Evolutionary conservation across 92 coral and sea anemone genomes (phyloP).

Genomic region (Parazoanthus atlanticus): DNA sequence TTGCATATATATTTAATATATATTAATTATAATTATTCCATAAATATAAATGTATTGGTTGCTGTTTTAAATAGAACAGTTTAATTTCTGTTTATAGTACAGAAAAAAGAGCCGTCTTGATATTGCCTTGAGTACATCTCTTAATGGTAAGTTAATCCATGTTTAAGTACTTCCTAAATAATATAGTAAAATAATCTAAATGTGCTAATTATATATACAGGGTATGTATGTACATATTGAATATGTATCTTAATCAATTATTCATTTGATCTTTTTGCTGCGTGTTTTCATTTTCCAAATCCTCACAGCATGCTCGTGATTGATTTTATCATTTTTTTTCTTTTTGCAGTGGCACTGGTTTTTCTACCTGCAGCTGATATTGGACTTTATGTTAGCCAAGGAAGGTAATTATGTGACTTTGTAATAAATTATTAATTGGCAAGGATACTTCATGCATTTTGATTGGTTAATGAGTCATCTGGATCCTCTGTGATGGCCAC

Average conservation of each 20-base stretch:
- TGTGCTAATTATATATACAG: too few relatives aligned
- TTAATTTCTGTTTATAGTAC: slow-evolving; percentile 20
- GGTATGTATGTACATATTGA: too few relatives aligned
- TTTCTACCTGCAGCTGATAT: slow-evolving; percentile 61
- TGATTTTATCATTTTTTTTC: neutral
- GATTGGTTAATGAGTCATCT: too few relatives aligned
- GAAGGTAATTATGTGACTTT: slow-evolving; percentile 22
- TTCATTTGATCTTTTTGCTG: neutral
- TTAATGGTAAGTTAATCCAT: slow-evolving; percentile 41
- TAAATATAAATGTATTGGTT: neutral
- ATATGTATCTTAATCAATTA: neutral
- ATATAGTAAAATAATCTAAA: too few relatives aligned
- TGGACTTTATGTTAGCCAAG: slow-evolving; percentile 61
- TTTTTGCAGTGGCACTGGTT: slow-evolving; percentile 55
- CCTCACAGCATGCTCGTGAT: too few relatives aligned
- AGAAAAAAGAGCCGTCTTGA: slow-evolving; percentile 56
- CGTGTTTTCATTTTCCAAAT: neutral
- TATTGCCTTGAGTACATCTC: slow-evolving; percentile 55
- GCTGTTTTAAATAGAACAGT: neutral
- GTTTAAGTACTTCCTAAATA: neutral
- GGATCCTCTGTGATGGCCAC: too few relatives aligned
- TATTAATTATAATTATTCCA: too few relatives aligned
- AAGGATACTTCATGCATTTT: too few relatives aligned
- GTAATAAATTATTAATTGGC: neutral
- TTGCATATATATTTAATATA: too few relatives aligned